Percentiles rank a stretch among this genome's conserved stretches.
Evolutionary conservation across 1,140 invertebrate species (phyloP).

Genomic region (Cheumatopsyche charites): DNA sequence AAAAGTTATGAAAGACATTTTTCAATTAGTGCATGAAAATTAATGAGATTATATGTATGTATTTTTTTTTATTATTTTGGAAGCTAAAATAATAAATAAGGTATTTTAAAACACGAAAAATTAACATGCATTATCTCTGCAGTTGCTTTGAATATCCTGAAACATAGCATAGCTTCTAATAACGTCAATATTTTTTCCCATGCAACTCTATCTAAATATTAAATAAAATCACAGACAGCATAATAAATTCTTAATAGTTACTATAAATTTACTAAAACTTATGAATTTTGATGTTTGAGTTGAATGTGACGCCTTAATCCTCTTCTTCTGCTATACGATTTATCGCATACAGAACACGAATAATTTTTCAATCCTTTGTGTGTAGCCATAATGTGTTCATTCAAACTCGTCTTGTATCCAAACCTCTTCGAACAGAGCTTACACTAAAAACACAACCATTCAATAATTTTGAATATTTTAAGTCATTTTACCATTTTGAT

Average conservation of each 20-base stretch:
- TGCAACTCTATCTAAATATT: too few species aligned
- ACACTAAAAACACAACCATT: conserved; percentile 11
- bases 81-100: not conserved
- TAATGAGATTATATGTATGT: not conserved
- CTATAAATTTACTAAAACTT: too few species aligned
- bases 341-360: not conserved
- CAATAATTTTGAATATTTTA: not conserved
- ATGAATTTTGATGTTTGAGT: conserved; percentile 9
- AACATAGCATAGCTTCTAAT: too few species aligned
- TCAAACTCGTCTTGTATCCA: not conserved
- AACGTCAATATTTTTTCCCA: too few species aligned
- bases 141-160: too few species aligned
- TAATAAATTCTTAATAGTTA: too few species aligned
- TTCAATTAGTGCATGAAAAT: too few species aligned
- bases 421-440: conserved; percentile 15
- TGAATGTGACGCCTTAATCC: conserved; percentile 8
- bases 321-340: conserved; percentile 2
- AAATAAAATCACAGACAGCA: too few species aligned
- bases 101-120: too few species aligned
- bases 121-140: too few species aligned
- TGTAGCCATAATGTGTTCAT: not conserved
- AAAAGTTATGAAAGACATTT: too few species aligned
- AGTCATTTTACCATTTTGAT: too few species aligned
- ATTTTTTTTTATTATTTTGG: not conserved
- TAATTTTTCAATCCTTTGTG: conserved; percentile 21